phyloP scores from a whole-genome alignment of 2,888 invertebrate species.

The Trileptium ribeirensis region DNA sequence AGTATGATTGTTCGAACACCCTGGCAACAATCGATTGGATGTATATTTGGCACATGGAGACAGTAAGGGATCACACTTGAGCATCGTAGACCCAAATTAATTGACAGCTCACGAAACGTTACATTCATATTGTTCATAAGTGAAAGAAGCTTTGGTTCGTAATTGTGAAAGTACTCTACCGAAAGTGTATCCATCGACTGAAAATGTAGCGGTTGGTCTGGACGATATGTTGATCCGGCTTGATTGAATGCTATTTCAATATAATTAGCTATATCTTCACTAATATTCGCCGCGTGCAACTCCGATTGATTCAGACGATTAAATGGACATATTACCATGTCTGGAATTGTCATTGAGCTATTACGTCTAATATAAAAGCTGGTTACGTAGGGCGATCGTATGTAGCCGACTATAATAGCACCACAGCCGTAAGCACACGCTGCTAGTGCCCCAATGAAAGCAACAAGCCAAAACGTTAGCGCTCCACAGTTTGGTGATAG shows the following conservation, averaged over 20 bases:
- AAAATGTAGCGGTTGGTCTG: neutral
- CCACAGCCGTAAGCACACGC: constrained; percentile 22
- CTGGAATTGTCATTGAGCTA: neutral
- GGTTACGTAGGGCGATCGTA: neutral
- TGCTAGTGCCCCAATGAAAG: constrained; percentile 26
- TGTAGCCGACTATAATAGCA: constrained; percentile 31
- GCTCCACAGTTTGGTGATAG: constrained; percentile 30
- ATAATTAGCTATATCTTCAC: neutral
- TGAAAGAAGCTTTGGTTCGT: neutral
- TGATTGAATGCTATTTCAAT: neutral
- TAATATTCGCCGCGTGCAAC: neutral
- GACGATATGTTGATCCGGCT: neutral
- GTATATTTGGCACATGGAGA: neutral
- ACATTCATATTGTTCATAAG: neutral
- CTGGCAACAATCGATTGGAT: neutral
- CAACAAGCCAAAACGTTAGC: constrained; percentile 36
- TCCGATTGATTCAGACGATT: neutral
- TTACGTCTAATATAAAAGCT: neutral
- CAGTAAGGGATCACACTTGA: neutral
- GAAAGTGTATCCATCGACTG: neutral
- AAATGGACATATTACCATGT: neutral
- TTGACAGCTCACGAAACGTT: neutral
- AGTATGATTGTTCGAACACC: neutral
- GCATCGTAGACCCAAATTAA: neutral
- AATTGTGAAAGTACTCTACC: neutral